phyloP scores from a whole-genome alignment of 2,113 vertebrate species.

The Dipodomys merriami region DNA sequence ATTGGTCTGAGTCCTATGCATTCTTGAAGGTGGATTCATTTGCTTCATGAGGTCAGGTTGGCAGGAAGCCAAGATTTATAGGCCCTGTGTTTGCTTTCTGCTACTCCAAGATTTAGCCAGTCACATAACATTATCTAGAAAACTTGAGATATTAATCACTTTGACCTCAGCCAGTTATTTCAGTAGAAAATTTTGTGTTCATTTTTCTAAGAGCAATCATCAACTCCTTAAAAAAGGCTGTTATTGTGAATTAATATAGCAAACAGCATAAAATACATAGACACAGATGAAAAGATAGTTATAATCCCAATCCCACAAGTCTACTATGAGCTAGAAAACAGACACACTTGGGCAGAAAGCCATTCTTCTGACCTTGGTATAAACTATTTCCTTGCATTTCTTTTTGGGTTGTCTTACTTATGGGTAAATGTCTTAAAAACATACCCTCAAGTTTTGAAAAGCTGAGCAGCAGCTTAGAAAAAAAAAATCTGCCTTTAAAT shows the following conservation, averaged over 20 bases:
- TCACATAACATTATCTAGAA: background rate
- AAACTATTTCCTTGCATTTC: too few species aligned
- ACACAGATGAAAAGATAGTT: background rate
- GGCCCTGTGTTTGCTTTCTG: background rate
- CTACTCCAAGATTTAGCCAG: background rate
- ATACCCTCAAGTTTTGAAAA: background rate
- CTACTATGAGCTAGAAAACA: background rate
- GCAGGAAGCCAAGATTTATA: background rate
- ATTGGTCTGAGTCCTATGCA: accelerated
- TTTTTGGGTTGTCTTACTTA: too few species aligned
- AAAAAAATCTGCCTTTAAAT: accelerated
- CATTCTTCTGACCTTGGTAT: too few species aligned
- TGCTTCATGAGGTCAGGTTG: background rate
- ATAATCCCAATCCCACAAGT: background rate
- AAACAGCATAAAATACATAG: background rate
- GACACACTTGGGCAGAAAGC: background rate
- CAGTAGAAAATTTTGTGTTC: background rate
- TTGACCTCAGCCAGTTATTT: background rate
- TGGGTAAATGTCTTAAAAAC: background rate
- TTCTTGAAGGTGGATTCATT: background rate
- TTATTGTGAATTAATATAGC: background rate
- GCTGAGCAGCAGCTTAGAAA: background rate
- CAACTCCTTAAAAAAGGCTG: background rate
- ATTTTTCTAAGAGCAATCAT: background rate
- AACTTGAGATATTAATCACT: background rate